Percentiles rank a stretch among this genome's conserved stretches.
Conservation (phyloP, 2,888 invertebrate genomes). For the Ditula angustiorana region DNA sequence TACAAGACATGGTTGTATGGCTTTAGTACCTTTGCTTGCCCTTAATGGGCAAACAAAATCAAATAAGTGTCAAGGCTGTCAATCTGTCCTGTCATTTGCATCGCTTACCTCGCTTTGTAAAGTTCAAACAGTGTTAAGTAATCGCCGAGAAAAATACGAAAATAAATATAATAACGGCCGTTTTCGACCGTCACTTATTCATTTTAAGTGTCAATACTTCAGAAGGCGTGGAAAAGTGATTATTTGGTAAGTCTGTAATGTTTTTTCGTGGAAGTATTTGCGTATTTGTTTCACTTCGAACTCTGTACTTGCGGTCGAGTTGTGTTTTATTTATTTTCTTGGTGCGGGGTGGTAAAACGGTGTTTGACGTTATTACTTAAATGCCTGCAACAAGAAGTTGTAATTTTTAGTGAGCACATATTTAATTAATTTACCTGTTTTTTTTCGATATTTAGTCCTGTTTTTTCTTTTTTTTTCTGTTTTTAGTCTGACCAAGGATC, state of each 20-base stretch:
- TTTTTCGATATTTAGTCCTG: too few relatives aligned
- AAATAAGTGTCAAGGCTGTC: conserved; percentile 16
- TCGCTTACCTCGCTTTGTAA: conserved; percentile 35
- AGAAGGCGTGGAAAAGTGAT: background rate
- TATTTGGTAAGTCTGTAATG: conserved; percentile 23
- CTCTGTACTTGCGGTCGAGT: conserved; percentile 11
- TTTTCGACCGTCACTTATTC: conserved; percentile 14
- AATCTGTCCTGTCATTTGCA: conserved; percentile 12
- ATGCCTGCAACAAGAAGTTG: background rate
- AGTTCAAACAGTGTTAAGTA: conserved; percentile 39
- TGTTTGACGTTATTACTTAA: background rate
- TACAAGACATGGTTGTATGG: too few relatives aligned
- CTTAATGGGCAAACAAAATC: too few relatives aligned
- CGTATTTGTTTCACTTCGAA: conserved; percentile 13
- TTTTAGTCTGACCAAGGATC: too few relatives aligned
- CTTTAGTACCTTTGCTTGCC: too few relatives aligned
- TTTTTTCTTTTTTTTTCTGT: too few relatives aligned
- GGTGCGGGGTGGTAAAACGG: background rate
- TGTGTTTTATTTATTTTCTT: conserved; percentile 25
- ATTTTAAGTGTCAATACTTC: background rate
- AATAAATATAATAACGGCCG: conserved; percentile 17
- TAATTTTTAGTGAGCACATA: too few relatives aligned
- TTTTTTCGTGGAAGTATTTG: conserved; percentile 9
- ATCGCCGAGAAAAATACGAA: conserved; percentile 25
- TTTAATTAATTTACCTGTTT: too few relatives aligned